Percentiles rank a stretch among this genome's conserved stretches.
phyloP scores from a whole-genome alignment of 2,797 vertebrate genomes.

The Sparidentex hasta region DNA sequence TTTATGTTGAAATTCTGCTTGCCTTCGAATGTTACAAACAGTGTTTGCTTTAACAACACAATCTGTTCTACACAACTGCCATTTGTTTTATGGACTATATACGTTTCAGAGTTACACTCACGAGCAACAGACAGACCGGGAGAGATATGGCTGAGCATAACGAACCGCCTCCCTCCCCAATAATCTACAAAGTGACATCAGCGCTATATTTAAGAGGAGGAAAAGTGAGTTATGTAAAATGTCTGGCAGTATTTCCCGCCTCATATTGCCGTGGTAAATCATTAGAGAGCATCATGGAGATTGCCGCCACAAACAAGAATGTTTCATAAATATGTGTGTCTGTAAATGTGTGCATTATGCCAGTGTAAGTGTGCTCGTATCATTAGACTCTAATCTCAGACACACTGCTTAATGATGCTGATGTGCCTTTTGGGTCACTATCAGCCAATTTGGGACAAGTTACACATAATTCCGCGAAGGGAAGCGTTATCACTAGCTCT shows the following conservation, averaged over 20 bases:
- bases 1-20: constrained; percentile 85
- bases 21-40: constrained; percentile 82
- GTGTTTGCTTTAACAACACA: constrained; percentile 86
- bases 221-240: constrained; percentile 84
- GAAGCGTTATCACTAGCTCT: constrained; percentile 37
- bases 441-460: constrained; percentile 52
- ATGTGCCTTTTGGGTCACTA: constrained; percentile 41
- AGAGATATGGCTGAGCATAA: constrained; percentile 68
- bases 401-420: constrained; percentile 52
- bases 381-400: constrained; percentile 52
- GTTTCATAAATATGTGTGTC: constrained; percentile 79
- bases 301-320: constrained; percentile 63
- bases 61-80: constrained; percentile 85
- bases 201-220: constrained; percentile 73
- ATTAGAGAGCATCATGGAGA: constrained; percentile 78
- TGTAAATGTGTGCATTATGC: constrained; percentile 43
- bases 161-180: constrained; percentile 76
- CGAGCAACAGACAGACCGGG: constrained; percentile 67
- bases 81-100: constrained; percentile 87
- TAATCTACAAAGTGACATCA: constrained; percentile 83
- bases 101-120: constrained; percentile 69
- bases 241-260: constrained; percentile 76
- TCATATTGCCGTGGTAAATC: constrained; percentile 85
- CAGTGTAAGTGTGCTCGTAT: constrained; percentile 37
- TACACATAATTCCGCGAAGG: constrained; percentile 34